Percentiles rank a stretch among this genome's conserved stretches.
These are phyloP conservation scores for Coreius guichenoti DNA, from an alignment of 2,797 vertebrate genomes.

Conservation along the genomic window DNA sequence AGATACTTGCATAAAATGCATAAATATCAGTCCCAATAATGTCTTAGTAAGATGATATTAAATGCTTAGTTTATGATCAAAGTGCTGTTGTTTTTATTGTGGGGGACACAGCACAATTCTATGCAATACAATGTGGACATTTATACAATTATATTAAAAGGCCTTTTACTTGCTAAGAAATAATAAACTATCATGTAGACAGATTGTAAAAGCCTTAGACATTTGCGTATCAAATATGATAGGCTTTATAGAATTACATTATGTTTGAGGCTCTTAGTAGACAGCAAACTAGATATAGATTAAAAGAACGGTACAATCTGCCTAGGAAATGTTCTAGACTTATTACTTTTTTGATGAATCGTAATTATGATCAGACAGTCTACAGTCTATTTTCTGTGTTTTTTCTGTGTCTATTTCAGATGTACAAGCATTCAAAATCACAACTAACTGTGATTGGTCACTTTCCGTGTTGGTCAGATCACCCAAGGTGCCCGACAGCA, in stretches of 20 bases:
- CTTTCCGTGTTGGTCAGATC: not conserved
- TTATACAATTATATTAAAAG: too few relatives aligned
- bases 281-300: not conserved
- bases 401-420: not conserved
- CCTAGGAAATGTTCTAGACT: not conserved
- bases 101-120: too few relatives aligned
- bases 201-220: too few relatives aligned
- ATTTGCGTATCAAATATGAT: too few relatives aligned
- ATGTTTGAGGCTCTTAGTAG: not conserved
- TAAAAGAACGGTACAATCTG: not conserved
- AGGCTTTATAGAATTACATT: too few relatives aligned
- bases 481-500: constrained; percentile 33
- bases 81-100: not conserved
- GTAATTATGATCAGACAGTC: not conserved
- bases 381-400: not conserved
- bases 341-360: not conserved
- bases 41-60: too few relatives aligned
- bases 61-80: not conserved
- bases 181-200: too few relatives aligned
- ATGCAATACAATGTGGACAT: too few relatives aligned
- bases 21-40: not conserved
- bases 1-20: not conserved
- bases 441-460: not conserved
- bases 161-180: too few relatives aligned
- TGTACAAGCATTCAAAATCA: not conserved